These are phyloP conservation scores for Drosophila setifemur DNA, from an alignment of 1,140 invertebrate species.

Conservation along the genomic window DNA sequence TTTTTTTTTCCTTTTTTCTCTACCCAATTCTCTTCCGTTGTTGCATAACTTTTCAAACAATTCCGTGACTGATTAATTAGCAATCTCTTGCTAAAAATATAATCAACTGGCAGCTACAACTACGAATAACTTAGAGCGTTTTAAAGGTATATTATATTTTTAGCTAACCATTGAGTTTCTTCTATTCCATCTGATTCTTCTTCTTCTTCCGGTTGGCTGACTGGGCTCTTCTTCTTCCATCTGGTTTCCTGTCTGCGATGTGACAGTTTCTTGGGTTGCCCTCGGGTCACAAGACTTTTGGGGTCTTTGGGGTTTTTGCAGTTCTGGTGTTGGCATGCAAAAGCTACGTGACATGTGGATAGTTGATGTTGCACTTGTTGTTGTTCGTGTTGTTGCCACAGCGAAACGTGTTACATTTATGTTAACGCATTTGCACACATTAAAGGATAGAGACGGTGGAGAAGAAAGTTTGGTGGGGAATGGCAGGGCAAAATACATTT, in stretches of 20 bases:
- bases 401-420: constrained; percentile 74
- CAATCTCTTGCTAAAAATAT: constrained; percentile 11
- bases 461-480: not conserved
- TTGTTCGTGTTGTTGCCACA: constrained; percentile 58
- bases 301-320: constrained; percentile 23
- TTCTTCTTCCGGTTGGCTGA: not conserved
- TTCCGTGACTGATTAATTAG: constrained; percentile 20
- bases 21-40: not conserved
- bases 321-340: constrained; percentile 57
- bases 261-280: constrained; percentile 26
- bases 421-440: constrained; percentile 72
- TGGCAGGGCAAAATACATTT: constrained; percentile 31
- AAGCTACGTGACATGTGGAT: constrained; percentile 71
- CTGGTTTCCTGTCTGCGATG: constrained; percentile 19
- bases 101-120: constrained; percentile 1
- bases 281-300: constrained; percentile 26
- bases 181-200: too few relatives aligned
- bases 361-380: constrained; percentile 28
- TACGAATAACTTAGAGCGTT: not conserved
- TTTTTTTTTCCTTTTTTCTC: not conserved
- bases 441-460: constrained; percentile 11
- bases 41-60: constrained; percentile 12
- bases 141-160: constrained; percentile 6
- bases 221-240: not conserved
- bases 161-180: too few relatives aligned